A percentile compares a stretch with the other conserved stretches of the same genome.
Conservation (phyloP, 2,888 invertebrate genomes). For the Ochropleura leucogaster region DNA sequence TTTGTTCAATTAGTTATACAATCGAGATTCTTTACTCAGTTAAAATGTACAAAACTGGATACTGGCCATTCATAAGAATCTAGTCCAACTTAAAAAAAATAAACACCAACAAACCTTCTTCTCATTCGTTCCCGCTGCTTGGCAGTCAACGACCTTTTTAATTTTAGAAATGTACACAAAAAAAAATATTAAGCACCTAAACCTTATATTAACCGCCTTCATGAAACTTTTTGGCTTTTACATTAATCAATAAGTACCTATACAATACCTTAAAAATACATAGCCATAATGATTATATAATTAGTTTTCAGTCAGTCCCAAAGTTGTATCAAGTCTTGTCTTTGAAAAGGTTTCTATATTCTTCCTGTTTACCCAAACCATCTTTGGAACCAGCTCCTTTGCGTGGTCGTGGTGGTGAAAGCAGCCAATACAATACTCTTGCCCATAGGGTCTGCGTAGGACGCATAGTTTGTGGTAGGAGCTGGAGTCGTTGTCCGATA, state of each 20-base stretch:
- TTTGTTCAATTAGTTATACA: slow-evolving; percentile 1
- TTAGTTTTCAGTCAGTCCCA: slow-evolving; percentile 26
- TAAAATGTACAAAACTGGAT: not conserved
- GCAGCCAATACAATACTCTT: slow-evolving; percentile 20
- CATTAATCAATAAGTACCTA: not conserved
- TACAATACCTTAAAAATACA: slow-evolving; percentile 14
- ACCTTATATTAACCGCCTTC: too few relatives aligned
- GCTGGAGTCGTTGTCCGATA: slow-evolving; percentile 30
- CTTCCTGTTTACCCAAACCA: slow-evolving; percentile 64
- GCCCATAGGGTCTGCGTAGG: slow-evolving; percentile 77
- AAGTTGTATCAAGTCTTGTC: not conserved
- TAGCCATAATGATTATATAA: not conserved
- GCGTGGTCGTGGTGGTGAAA: slow-evolving; percentile 67
- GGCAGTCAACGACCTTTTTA: not conserved
- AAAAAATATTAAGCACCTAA: not conserved
- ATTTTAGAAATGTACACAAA: not conserved
- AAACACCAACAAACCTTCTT: not conserved
- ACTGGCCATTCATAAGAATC: not conserved
- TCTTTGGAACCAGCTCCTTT: slow-evolving; percentile 70
- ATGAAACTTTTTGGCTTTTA: slow-evolving; percentile 1
- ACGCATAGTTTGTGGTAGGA: slow-evolving; percentile 42
- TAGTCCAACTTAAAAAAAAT: not conserved
- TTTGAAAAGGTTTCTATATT: not conserved
- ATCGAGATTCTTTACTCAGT: slow-evolving; percentile 24
- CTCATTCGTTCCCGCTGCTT: not conserved